These are phyloP conservation scores for Bradypodion ventrale DNA, from an alignment of 2,797 vertebrate genomes.

Conservation along the genomic window DNA sequence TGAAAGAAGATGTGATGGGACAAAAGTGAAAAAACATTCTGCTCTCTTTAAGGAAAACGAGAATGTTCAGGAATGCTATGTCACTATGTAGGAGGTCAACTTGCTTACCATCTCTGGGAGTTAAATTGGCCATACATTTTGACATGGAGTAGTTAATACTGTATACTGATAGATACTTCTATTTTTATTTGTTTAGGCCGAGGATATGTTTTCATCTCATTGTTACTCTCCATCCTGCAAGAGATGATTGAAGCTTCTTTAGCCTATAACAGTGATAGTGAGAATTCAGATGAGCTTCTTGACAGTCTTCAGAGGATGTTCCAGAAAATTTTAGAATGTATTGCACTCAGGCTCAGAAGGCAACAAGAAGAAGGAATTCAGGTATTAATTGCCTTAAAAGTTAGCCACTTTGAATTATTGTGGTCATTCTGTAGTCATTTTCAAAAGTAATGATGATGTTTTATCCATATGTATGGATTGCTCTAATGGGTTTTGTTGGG, in stretches of 20 bases:
- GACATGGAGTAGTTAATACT: background rate
- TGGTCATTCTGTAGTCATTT: background rate
- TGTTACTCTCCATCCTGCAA: slow-evolving; percentile 81
- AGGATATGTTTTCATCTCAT: slow-evolving; percentile 81
- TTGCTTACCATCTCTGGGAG: background rate
- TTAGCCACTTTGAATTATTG: background rate
- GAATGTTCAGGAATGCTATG: background rate
- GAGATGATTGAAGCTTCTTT: slow-evolving; percentile 79
- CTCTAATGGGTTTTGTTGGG: no score
- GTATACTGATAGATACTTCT: background rate
- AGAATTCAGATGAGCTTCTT: slow-evolving; percentile 69
- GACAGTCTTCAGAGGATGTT: slow-evolving; percentile 84
- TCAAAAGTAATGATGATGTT: no score
- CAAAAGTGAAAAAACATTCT: background rate
- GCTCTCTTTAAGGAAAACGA: background rate
- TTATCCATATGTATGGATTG: no score
- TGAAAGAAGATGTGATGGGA: background rate
- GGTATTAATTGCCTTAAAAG: slow-evolving; percentile 70
- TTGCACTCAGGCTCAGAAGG: slow-evolving; percentile 79
- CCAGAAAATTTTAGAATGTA: slow-evolving; percentile 87
- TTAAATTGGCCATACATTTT: background rate
- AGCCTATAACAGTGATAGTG: slow-evolving; percentile 61
- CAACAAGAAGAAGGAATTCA: slow-evolving; percentile 81
- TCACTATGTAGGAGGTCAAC: background rate
- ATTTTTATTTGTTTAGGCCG: slow-evolving; percentile 74